Conservation (phyloP, 2,113 vertebrate species). For the Proteles cristata region DNA sequence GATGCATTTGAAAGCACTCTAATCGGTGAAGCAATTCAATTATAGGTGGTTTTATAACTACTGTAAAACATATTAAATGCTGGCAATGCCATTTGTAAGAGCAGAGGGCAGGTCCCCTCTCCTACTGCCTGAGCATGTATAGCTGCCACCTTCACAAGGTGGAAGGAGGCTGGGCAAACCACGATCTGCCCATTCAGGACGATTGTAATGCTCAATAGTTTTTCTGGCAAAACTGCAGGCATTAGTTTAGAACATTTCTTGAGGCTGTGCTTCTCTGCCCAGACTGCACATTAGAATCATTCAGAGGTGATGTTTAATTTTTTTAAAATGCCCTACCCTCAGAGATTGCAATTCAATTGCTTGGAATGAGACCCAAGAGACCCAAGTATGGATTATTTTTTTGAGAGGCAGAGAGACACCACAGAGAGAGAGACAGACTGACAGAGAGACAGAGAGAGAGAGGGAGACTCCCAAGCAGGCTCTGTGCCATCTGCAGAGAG, state of each 20-base stretch:
- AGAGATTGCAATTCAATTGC: background rate
- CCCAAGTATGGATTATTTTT: no score
- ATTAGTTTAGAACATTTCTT: background rate
- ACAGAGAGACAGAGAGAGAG: no score
- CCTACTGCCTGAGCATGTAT: background rate
- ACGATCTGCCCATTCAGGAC: background rate
- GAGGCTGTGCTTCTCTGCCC: background rate
- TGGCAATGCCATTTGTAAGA: background rate
- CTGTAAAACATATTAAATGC: background rate
- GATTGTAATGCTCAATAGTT: background rate
- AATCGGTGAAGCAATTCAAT: background rate
- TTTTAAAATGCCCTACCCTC: background rate
- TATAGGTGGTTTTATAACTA: background rate
- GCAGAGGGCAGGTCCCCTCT: background rate
- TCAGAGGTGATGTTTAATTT: background rate
- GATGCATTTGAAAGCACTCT: slow-evolving; percentile 30
- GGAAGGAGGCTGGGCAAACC: background rate
- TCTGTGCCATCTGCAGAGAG: no score
- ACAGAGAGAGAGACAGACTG: no score
- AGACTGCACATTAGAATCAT: background rate
- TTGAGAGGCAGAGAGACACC: no score
- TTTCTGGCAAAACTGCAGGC: background rate
- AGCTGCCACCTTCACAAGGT: background rate
- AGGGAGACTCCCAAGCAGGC: no score
- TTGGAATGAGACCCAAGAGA: background rate